Conservation (phyloP, 2,113 vertebrate genomes). For the Takifugu bimaculatus region DNA sequence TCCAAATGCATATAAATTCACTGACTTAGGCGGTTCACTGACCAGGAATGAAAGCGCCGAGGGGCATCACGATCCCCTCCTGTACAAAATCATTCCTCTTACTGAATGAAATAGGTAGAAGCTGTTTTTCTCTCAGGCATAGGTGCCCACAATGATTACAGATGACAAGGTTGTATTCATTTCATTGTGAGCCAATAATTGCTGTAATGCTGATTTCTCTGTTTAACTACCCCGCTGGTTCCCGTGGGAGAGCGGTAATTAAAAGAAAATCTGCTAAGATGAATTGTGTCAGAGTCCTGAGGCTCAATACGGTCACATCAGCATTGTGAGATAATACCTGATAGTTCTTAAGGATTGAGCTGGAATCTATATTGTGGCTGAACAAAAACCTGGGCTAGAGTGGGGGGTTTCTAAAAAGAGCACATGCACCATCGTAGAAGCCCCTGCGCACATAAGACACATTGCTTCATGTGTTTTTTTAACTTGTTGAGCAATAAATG, state of each 20-base stretch:
- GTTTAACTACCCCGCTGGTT: conserved; percentile 76
- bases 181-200: conserved; percentile 81
- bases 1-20: too few species aligned
- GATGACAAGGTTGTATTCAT: conserved; percentile 81
- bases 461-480: too few species aligned
- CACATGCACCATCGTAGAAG: too few species aligned
- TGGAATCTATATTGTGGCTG: conserved; percentile 15
- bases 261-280: conserved; percentile 76
- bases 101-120: conserved; percentile 40
- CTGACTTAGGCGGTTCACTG: too few species aligned
- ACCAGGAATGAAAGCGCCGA: too few species aligned
- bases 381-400: too few species aligned
- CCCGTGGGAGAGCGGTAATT: conserved; percentile 77
- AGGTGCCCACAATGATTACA: conserved; percentile 78
- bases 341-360: not conserved
- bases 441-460: too few species aligned
- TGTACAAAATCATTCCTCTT: not conserved
- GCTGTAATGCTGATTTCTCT: conserved; percentile 79
- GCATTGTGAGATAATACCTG: conserved; percentile 36
- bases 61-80: too few species aligned
- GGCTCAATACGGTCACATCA: conserved; percentile 37
- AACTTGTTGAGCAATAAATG: not conserved
- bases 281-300: conserved; percentile 65
- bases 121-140: conserved; percentile 75
- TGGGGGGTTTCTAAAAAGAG: too few species aligned